These are phyloP conservation scores for Tanaodytes sp. DNA, from an alignment of 2,888 invertebrate species.

Conservation along the genomic window DNA sequence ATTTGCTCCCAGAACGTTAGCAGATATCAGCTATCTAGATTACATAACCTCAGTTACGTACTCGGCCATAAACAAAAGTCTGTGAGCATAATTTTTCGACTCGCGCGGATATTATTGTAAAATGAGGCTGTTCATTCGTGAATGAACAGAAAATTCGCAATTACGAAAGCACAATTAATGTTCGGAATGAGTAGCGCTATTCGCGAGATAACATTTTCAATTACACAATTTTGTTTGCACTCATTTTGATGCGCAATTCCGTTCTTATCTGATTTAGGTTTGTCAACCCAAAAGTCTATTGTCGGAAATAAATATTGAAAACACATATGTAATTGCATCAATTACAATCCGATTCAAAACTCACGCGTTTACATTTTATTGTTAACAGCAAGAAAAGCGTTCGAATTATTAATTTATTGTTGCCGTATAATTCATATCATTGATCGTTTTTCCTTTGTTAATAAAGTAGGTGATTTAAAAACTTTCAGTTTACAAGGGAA, in stretches of 20 bases:
- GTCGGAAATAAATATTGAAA: not conserved
- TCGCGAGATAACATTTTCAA: constrained; percentile 22
- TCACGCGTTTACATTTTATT: too few species aligned
- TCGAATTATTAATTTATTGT: too few species aligned
- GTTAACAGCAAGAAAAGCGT: too few species aligned
- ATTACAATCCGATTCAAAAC: too few species aligned
- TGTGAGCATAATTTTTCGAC: constrained; percentile 24
- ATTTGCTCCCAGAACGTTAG: too few species aligned
- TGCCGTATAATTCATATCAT: too few species aligned
- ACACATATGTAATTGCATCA: too few species aligned
- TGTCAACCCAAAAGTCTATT: not conserved
- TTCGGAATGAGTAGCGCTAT: constrained; percentile 9
- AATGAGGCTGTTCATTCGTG: constrained; percentile 18
- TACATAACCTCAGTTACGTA: constrained; percentile 30
- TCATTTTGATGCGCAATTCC: constrained; percentile 9
- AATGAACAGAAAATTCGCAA: constrained; percentile 21
- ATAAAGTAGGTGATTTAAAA: too few species aligned
- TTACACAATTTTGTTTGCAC: constrained; percentile 17
- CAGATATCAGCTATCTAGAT: too few species aligned
- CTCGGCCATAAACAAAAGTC: constrained; percentile 35
- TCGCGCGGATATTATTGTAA: constrained; percentile 19
- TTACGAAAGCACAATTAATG: constrained; percentile 23
- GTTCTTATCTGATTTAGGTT: not conserved
- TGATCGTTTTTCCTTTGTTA: too few species aligned
- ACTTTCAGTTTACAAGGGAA: too few species aligned